Base-by-base conservation (phyloP, 2,797 vertebrate species). In the Staurois parvus region DNA sequence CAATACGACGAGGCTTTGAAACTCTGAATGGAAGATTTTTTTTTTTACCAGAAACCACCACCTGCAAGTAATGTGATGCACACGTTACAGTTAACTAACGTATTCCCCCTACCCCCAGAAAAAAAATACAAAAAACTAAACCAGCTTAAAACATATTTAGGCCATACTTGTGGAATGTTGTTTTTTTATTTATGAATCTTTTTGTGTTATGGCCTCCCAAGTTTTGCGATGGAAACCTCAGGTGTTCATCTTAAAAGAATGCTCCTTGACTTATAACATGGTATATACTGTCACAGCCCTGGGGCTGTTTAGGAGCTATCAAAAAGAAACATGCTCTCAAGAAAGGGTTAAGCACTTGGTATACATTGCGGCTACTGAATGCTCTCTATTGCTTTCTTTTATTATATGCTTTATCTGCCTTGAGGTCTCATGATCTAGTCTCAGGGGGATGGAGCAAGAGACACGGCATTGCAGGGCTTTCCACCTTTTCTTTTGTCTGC, bases 401-500 rank as follows among this genome's bases (percentile, higher is more conserved):
- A 83, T 84, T 79, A 79, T 83, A 83, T 79, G 81, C 76, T 74
- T 84, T 87, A 87, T 87, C 85, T 83, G 81, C 76, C 85, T 83
- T 87, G 59, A 87, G 85, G 81, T 87, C 85, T 83, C 81, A 83
- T 83, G 85, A 87, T 87, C 72, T 83, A 79, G 81, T 84, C 85
- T 78, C 85, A 62, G 85, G 81, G 85, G 80, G 68, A 77, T 45
- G 59, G 80, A 86, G 81, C 79, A 29, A 83, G 69, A 79, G 66
- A 83, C 68, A 87, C 81, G 37, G 81, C 85, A 87, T 84, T 79
- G 81, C 85, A 87, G 81, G 81, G 81, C 75, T 87, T 87, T 87
- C 85, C 85, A 87, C 85, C 85, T 87, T 87, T 87, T 84, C 85
- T 87, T 87, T 87, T 87, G 85, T 87, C 85, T 87, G 85, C 81